These are phyloP conservation scores for Abrostola tripartita DNA, from an alignment of 2,888 invertebrate species.

Conservation along the genomic window DNA sequence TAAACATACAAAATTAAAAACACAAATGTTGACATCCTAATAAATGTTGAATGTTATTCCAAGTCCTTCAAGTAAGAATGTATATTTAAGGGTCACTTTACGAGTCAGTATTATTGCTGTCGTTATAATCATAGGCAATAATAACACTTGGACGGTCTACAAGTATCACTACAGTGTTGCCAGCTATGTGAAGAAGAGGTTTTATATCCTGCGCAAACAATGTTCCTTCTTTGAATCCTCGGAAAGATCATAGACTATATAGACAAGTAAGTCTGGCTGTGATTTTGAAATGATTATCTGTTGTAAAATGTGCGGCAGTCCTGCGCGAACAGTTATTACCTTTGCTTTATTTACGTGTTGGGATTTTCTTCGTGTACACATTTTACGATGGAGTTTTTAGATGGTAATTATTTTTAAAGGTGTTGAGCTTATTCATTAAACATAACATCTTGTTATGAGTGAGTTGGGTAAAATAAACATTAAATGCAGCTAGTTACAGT, in stretches of 20 bases:
- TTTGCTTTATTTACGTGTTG: slow-evolving; percentile 11
- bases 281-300: slow-evolving; percentile 46
- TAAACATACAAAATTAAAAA: slow-evolving; percentile 10
- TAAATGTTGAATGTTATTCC: slow-evolving; percentile 30
- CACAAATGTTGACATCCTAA: slow-evolving; percentile 32
- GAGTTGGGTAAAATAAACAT: too few relatives aligned
- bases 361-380: not conserved
- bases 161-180: slow-evolving; percentile 52
- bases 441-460: too few relatives aligned
- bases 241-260: slow-evolving; percentile 17
- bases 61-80: slow-evolving; percentile 30
- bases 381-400: slow-evolving; percentile 1
- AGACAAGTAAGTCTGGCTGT: slow-evolving; percentile 22
- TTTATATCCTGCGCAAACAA: slow-evolving; percentile 39
- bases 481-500: too few relatives aligned
- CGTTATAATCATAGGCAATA: slow-evolving; percentile 57
- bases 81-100: slow-evolving; percentile 51
- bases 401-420: not conserved
- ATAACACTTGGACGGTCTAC: slow-evolving; percentile 33
- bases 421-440: not conserved
- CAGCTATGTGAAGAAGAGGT: slow-evolving; percentile 28
- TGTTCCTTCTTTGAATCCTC: slow-evolving; percentile 30
- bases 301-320: slow-evolving; percentile 32
- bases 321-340: slow-evolving; percentile 25
- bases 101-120: slow-evolving; percentile 55